phyloP scores from a whole-genome alignment of 2,888 invertebrate genomes.

The Hypena proboscidalis region DNA sequence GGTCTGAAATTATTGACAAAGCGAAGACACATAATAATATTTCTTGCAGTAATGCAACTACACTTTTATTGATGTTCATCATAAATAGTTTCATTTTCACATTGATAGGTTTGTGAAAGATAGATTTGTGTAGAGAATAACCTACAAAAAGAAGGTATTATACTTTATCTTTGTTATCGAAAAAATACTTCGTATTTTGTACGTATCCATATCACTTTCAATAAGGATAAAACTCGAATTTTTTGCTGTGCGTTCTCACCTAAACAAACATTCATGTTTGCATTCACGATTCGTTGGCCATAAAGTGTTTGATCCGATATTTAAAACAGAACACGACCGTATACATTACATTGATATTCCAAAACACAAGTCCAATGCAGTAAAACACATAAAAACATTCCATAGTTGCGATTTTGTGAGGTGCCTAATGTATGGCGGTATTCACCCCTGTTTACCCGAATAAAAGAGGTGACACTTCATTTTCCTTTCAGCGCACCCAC shows the following conservation, averaged over 20 bases:
- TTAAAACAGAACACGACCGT: conserved; percentile 25
- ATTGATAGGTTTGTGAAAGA: no score
- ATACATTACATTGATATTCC: conserved; percentile 16
- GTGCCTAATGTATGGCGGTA: conserved; percentile 12
- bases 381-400: conserved; percentile 33
- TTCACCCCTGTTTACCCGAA: conserved; percentile 48
- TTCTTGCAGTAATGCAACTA: no score
- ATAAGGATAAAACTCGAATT: conserved; percentile 1
- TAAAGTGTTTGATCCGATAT: conserved; percentile 16
- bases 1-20: no score
- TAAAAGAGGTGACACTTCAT: conserved; percentile 64
- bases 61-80: no score
- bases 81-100: no score
- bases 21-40: no score
- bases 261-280: conserved; percentile 5
- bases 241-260: conserved; percentile 4
- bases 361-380: conserved; percentile 24
- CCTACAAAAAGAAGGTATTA: no score
- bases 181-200: no score
- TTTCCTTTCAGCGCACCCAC: conserved; percentile 55
- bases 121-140: no score
- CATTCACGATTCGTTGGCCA: conserved; percentile 5
- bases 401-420: conserved; percentile 17
- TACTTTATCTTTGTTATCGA: no score
- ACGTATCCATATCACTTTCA: background rate